Evolutionary conservation across 2,113 vertebrate genomes (phyloP).

Genomic region (Catagonus wagneri): DNA sequence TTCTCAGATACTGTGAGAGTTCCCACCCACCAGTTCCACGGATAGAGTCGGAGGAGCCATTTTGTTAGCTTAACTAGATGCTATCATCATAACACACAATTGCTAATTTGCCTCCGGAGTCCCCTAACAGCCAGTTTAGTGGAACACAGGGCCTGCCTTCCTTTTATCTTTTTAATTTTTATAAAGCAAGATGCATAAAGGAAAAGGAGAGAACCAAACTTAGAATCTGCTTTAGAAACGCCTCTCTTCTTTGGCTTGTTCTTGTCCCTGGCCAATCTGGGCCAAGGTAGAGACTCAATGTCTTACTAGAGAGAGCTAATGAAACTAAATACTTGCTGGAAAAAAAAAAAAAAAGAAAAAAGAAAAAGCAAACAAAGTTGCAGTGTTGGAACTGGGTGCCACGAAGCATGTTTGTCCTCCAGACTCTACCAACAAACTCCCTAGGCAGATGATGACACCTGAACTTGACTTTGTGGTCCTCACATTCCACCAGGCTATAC

Average conservation of each 20-base stretch:
- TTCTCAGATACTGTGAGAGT: constrained; percentile 63
- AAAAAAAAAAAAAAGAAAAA: background rate
- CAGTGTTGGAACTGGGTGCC: background rate
- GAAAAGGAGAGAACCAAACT: constrained; percentile 71
- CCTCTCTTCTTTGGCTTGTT: background rate
- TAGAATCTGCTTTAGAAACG: background rate
- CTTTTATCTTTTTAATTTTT: constrained; percentile 76
- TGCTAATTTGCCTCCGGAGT: constrained; percentile 84
- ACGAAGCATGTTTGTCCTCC: background rate
- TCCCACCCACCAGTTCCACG: constrained; percentile 63
- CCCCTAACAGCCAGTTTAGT: constrained; percentile 81
- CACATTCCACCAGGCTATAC: background rate
- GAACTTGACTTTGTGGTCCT: background rate
- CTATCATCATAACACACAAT: constrained; percentile 80
- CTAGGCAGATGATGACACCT: background rate
- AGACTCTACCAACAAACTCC: fast-evolving
- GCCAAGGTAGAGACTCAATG: background rate
- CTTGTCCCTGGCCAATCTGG: background rate
- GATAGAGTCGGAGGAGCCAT: constrained; percentile 79
- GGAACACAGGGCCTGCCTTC: constrained; percentile 76
- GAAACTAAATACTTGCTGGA: background rate
- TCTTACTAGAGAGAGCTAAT: background rate
- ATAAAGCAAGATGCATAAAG: constrained; percentile 77
- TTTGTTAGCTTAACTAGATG: constrained; percentile 84
- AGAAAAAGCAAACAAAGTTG: background rate